Percentiles rank a stretch among this genome's conserved stretches.
Conservation (phyloP, 2,888 invertebrate genomes). For the Coenonympha glycerion region DNA sequence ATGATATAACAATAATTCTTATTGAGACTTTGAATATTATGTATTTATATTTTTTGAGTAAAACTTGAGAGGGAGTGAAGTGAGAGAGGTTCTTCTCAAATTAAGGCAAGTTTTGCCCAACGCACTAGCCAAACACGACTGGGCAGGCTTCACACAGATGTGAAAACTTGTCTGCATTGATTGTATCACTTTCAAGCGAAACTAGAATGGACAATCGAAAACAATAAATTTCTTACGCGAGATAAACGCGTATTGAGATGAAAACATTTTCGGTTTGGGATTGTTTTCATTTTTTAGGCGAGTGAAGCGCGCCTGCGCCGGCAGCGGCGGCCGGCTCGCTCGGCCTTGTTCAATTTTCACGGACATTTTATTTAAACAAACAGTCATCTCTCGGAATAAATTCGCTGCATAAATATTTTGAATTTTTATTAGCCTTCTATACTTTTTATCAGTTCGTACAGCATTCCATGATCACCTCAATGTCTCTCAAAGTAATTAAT, state of each 20-base stretch:
- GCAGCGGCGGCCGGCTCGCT: too few relatives aligned
- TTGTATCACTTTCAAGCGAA: too few relatives aligned
- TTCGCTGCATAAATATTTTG: conserved; percentile 28
- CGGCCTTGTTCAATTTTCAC: conserved; percentile 34
- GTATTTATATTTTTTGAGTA: too few relatives aligned
- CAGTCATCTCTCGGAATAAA: conserved; percentile 37
- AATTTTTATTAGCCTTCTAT: conserved; percentile 2
- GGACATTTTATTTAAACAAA: conserved; percentile 32
- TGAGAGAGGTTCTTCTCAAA: too few relatives aligned
- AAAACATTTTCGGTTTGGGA: conserved; percentile 25
- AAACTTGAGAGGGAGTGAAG: too few relatives aligned
- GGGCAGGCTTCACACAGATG: not conserved
- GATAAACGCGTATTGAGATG: conserved; percentile 9
- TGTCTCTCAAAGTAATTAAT: too few relatives aligned
- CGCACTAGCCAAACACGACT: not conserved
- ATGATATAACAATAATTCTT: too few relatives aligned
- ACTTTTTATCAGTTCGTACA: not conserved
- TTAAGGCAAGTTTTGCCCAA: not conserved
- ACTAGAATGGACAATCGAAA: not conserved
- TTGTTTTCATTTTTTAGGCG: conserved; percentile 20
- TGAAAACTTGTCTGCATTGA: too few relatives aligned
- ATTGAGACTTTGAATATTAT: too few relatives aligned
- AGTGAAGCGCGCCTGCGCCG: conserved; percentile 20
- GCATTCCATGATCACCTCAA: too few relatives aligned
- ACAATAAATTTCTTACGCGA: not conserved